Percentiles rank a stretch among this genome's conserved stretches.
These are phyloP conservation scores for Nymphalis c-album DNA, from an alignment of 2,888 invertebrate species.

Conservation along the genomic window DNA sequence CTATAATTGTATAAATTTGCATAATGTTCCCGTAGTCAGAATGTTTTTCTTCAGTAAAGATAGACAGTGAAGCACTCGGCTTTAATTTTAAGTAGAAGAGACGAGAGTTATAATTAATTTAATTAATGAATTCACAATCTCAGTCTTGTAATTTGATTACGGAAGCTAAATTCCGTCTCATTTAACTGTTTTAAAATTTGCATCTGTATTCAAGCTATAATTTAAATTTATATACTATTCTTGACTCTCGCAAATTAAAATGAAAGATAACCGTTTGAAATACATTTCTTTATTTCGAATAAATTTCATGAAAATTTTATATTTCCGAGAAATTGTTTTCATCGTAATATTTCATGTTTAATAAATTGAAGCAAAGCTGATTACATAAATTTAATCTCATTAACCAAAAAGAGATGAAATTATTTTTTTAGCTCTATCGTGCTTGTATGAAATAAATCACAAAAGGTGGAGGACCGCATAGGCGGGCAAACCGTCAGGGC, in stretches of 20 bases:
- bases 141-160: conserved; percentile 5
- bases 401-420: too few relatives aligned
- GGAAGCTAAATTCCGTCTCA: neutral
- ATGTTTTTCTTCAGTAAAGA: conserved; percentile 3
- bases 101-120: conserved; percentile 9
- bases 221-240: neutral
- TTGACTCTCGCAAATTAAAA: too few relatives aligned
- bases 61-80: conserved; percentile 3
- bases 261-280: too few relatives aligned
- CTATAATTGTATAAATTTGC: conserved; percentile 13
- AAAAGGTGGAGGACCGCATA: too few relatives aligned
- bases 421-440: too few relatives aligned
- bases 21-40: neutral
- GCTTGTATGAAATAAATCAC: too few relatives aligned
- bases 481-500: too few relatives aligned
- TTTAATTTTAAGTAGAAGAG: conserved; percentile 1
- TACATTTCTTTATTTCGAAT: too few relatives aligned
- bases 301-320: too few relatives aligned
- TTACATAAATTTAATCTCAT: conserved; percentile 25
- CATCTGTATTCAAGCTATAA: neutral
- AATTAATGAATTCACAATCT: conserved; percentile 13
- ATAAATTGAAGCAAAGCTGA: conserved; percentile 25
- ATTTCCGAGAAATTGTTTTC: neutral
- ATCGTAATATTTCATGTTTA: neutral
- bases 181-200: neutral